Percentiles rank a stretch among this genome's conserved stretches.
phyloP scores from a whole-genome alignment of 2,113 vertebrate genomes.

The Caretta caretta region DNA sequence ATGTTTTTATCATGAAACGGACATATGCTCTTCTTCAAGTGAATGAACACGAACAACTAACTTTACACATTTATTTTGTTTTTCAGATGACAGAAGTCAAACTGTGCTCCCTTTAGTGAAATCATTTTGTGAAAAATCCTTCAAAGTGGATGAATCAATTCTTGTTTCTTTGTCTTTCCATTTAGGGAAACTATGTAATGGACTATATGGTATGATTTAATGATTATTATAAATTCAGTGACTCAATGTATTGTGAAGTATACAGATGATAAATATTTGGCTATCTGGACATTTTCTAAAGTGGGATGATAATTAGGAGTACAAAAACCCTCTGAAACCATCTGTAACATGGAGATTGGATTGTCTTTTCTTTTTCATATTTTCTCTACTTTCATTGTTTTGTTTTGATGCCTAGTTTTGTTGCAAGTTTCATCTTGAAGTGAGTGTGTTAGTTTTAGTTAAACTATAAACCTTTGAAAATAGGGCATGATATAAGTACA shows the following conservation, averaged over 20 bases:
- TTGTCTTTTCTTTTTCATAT: not conserved
- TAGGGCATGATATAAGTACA: not conserved
- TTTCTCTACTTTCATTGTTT: not conserved
- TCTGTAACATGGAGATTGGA: not conserved
- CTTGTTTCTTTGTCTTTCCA: slow-evolving; percentile 91
- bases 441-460: not conserved
- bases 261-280: not conserved
- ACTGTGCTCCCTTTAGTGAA: slow-evolving; percentile 91
- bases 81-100: slow-evolving; percentile 89
- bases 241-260: not conserved
- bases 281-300: no score
- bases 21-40: not conserved
- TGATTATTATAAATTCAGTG: not conserved
- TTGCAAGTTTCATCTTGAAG: not conserved
- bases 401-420: not conserved
- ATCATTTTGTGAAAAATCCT: slow-evolving; percentile 91
- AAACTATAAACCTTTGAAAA: not conserved
- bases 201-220: slow-evolving; percentile 87
- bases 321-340: not conserved
- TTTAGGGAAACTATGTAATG: slow-evolving; percentile 93
- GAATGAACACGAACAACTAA: not conserved
- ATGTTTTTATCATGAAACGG: not conserved
- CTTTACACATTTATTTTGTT: slow-evolving; percentile 54
- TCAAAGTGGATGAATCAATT: slow-evolving; percentile 90
- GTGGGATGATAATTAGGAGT: not conserved